Percentiles rank a stretch among this genome's conserved stretches.
Evolutionary conservation across 1,140 invertebrate genomes (phyloP).

Genomic region (Eumeta japonica): DNA sequence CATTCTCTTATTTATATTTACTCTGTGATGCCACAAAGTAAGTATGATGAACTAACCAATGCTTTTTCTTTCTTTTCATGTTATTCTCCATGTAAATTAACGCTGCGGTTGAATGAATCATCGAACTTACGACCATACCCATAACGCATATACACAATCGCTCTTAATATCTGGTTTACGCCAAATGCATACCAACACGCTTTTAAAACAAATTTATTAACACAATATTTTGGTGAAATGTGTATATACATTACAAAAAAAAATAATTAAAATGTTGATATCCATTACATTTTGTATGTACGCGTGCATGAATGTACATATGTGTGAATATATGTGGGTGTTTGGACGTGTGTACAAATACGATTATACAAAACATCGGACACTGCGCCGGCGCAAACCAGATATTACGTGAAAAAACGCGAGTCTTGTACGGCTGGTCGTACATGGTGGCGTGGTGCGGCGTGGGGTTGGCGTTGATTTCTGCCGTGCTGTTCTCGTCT

Average conservation of each 20-base stretch:
- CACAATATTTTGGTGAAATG: too few species aligned
- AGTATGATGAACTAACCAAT: too few species aligned
- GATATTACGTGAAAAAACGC: conserved; percentile 83
- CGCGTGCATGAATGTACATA: conserved; percentile 5
- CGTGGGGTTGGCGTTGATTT: conserved; percentile 82
- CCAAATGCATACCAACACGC: conserved; percentile 49
- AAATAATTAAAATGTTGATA: not conserved
- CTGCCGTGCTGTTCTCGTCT: conserved; percentile 87
- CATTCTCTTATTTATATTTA: too few species aligned
- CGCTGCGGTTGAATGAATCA: conserved; percentile 49
- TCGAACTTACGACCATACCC: conserved; percentile 37
- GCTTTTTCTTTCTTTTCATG: conserved; percentile 62
- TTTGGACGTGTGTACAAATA: conserved; percentile 8
- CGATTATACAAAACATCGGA: conserved; percentile 7
- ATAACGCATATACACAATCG: conserved; percentile 38
- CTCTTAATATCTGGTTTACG: conserved; percentile 55
- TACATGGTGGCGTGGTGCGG: conserved; percentile 95
- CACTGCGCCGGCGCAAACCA: conserved; percentile 55
- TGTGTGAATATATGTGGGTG: conserved; percentile 9
- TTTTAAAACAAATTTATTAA: conserved; percentile 29
- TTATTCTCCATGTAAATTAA: conserved; percentile 57
- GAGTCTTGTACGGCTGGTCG: conserved; percentile 91
- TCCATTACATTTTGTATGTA: too few species aligned
- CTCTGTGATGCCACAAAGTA: too few species aligned
- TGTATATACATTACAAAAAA: conserved; percentile 28